Percentiles rank a stretch among this genome's conserved stretches.
These are phyloP conservation scores for Chelonus formosanus DNA, from an alignment of 2,888 invertebrate species.

Conservation along the genomic window DNA sequence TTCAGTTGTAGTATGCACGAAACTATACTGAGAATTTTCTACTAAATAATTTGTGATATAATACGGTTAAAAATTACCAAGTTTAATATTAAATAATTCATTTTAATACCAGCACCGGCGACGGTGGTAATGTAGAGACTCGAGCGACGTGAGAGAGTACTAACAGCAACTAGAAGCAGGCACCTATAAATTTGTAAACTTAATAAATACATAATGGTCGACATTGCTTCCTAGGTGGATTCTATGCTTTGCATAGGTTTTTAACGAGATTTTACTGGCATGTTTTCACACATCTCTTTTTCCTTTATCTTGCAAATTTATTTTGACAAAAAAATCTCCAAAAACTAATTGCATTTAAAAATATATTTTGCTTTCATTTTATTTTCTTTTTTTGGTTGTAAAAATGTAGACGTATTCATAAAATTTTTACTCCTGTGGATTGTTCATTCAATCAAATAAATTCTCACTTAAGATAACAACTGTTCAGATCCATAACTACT, in stretches of 20 bases:
- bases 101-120: constrained; percentile 68
- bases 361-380: neutral
- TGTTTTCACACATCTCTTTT: constrained; percentile 14
- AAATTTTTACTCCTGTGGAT: no score
- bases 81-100: constrained; percentile 72
- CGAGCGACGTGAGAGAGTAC: constrained; percentile 26
- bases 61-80: constrained; percentile 68
- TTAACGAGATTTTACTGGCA: constrained; percentile 24
- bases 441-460: no score
- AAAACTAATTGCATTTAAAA: neutral
- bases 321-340: constrained; percentile 2
- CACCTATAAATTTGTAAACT: constrained; percentile 65
- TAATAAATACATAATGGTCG: constrained; percentile 65
- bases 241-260: constrained; percentile 42
- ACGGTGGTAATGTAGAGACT: constrained; percentile 42
- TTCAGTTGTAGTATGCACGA: constrained; percentile 24
- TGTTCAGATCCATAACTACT: no score
- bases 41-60: constrained; percentile 62
- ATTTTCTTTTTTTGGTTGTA: neutral
- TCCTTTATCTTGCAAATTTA: constrained; percentile 18
- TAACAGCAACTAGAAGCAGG: constrained; percentile 56
- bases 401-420: no score
- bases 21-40: constrained; percentile 32
- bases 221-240: constrained; percentile 62
- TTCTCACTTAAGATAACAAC: no score